phyloP scores from a whole-genome alignment of 2,888 invertebrate species.

The Nymphalis urticae region DNA sequence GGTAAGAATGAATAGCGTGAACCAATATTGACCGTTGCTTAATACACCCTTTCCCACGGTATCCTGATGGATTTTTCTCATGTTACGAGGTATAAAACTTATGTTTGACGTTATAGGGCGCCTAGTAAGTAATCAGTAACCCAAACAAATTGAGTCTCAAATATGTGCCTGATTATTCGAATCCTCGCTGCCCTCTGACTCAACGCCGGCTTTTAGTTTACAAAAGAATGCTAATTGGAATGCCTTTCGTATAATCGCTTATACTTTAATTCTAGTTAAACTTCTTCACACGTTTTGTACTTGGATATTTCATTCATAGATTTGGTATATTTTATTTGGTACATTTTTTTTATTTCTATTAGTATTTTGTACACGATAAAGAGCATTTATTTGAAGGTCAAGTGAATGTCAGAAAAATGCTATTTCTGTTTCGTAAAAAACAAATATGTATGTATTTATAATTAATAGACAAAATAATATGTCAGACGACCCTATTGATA shows the following conservation, averaged over 20 bases:
- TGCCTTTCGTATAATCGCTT: slow-evolving; percentile 68
- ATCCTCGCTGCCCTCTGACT: slow-evolving; percentile 49
- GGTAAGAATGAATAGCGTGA: slow-evolving; percentile 66
- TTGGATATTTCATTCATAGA: neutral
- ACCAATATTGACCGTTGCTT: slow-evolving; percentile 72
- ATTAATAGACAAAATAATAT: slow-evolving; percentile 3
- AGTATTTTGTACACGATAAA: too few species aligned
- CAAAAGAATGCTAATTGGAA: slow-evolving; percentile 76
- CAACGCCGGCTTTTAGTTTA: slow-evolving; percentile 76
- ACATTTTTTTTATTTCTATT: too few species aligned
- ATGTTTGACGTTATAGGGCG: slow-evolving; percentile 66
- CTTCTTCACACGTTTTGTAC: slow-evolving; percentile 41
- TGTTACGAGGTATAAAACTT: slow-evolving; percentile 54
- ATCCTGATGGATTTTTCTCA: slow-evolving; percentile 74
- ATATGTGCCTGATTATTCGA: slow-evolving; percentile 74
- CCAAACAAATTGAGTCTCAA: slow-evolving; percentile 74
- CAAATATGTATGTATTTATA: neutral
- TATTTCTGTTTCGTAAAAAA: neutral
- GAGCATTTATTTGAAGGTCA: neutral
- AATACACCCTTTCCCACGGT: slow-evolving; percentile 72
- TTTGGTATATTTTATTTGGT: too few species aligned
- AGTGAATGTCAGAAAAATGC: neutral
- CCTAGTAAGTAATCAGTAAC: slow-evolving; percentile 53
- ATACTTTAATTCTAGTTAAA: slow-evolving; percentile 51
- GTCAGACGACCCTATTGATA: slow-evolving; percentile 12